Conservation (phyloP, 2,888 invertebrate species). For the Bombylius discolor region DNA sequence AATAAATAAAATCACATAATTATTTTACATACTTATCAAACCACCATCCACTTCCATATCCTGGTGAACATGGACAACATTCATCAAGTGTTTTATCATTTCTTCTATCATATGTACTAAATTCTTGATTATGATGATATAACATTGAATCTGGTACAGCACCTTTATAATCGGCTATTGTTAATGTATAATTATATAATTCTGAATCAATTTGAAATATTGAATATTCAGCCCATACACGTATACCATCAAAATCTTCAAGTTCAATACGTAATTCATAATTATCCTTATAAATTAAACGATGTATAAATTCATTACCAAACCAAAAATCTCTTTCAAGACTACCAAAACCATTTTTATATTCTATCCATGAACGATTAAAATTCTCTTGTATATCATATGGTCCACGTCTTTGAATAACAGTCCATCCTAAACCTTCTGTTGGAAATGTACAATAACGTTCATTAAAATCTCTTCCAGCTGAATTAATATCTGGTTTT, state of each 20-base stretch:
- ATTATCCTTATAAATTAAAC: constrained; percentile 32
- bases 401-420: constrained; percentile 38
- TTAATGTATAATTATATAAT: constrained; percentile 35
- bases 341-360: constrained; percentile 45
- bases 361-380: constrained; percentile 42
- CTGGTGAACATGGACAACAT: constrained; percentile 42
- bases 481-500: constrained; percentile 23
- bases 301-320: constrained; percentile 43
- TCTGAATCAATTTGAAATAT: constrained; percentile 35
- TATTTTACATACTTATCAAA: constrained; percentile 37
- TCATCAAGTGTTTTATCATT: constrained; percentile 39
- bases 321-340: constrained; percentile 45
- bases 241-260: constrained; percentile 38
- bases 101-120: constrained; percentile 31
- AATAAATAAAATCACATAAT: neutral
- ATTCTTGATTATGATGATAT: constrained; percentile 40
- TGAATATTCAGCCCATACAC: constrained; percentile 41
- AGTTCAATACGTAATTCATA: constrained; percentile 40
- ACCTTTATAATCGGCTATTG: constrained; percentile 39
- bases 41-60: constrained; percentile 49
- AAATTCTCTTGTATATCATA: constrained; percentile 37
- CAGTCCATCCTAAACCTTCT: constrained; percentile 42
- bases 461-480: constrained; percentile 34
- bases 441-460: constrained; percentile 39
- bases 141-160: constrained; percentile 42